Base-by-base conservation (phyloP, 2,113 vertebrate genomes). In the Heteronetta atricapilla region DNA sequence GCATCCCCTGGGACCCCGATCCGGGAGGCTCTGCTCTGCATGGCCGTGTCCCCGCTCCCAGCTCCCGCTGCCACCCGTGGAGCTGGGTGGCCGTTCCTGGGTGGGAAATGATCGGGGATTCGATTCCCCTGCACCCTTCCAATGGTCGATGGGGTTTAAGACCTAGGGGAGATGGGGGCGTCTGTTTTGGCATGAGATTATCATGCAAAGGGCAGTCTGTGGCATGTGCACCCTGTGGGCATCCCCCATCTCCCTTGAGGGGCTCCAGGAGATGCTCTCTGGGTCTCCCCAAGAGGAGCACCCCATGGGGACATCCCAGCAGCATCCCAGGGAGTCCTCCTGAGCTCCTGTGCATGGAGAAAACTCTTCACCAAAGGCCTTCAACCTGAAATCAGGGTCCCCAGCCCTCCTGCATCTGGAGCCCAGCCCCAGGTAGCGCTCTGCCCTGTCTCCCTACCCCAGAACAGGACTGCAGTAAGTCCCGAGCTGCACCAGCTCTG, bases 1-100 rank as follows among this genome's bases (percentile, higher is more conserved):
- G 69, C 84, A 90, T 94, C 94, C 91, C 94, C 89, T 79, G 95
- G 94, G 94, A 12, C n/a, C 0, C 53, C 0, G 3, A 4, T 68
- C 2, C 2, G 3, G 34, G 83, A 76, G 38, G 60, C 33, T 86
- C 59, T 3, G 52, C 77, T 55, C 48, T 70, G 40, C 17, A 5
- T 0, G 5, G 79, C 79, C 11, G 70, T 0, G 3, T 3, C 82
- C 50, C 66, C 5, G 8, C 20, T 79, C 56, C 70, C 67, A 2
- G 40, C 0, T 40, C 52, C 25, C 3, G 2, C 34, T 36, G 31
- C 33, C 1, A 15, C 58, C 33, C 29, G 0, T 0, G 64, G 44
- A 74, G 40, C 0, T 0, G 6, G 72, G 1, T 25, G 3, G 23
- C 4, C 13, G 9, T 52, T 34, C 25, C 69, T 0, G 0, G 42